Evolutionary conservation across 2,797 vertebrate genomes (phyloP).

Genomic region (Myripristis murdjan): DNA sequence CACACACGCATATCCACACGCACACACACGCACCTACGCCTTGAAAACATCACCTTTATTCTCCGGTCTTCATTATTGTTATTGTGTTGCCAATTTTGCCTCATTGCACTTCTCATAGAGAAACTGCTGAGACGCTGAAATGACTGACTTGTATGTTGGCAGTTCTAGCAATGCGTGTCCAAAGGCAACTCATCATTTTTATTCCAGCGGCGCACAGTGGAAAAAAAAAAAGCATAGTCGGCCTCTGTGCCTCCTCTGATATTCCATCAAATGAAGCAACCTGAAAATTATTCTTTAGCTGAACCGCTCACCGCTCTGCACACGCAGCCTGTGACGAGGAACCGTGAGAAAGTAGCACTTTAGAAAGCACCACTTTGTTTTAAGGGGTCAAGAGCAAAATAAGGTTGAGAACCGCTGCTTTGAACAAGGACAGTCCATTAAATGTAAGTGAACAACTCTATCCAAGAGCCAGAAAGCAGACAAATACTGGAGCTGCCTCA

Average conservation of each 20-base stretch:
- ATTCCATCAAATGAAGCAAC: too few species aligned
- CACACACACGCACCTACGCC: not conserved
- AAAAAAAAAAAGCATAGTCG: too few species aligned
- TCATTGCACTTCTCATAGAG: slow-evolving; percentile 23
- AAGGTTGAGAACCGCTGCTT: not conserved
- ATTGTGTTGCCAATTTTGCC: slow-evolving; percentile 34
- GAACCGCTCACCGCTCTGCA: too few species aligned
- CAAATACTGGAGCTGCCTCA: slow-evolving; percentile 18
- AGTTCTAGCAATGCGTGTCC: too few species aligned
- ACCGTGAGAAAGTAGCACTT: too few species aligned
- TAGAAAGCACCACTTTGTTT: too few species aligned
- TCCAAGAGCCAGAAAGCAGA: slow-evolving; percentile 14
- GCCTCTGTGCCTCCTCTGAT: too few species aligned
- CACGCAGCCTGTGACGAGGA: too few species aligned
- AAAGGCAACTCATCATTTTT: too few species aligned
- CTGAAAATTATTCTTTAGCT: too few species aligned
- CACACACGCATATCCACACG: slow-evolving; percentile 2
- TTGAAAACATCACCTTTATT: slow-evolving; percentile 36
- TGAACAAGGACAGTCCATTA: not conserved
- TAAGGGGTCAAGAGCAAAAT: too few species aligned
- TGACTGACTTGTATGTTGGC: not conserved
- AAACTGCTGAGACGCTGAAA: slow-evolving; percentile 1
- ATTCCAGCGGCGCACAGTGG: too few species aligned
- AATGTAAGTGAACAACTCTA: slow-evolving; percentile 6
- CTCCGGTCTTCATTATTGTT: slow-evolving; percentile 40